Percentiles rank a stretch among this genome's conserved stretches.
Conservation (phyloP, 2,797 vertebrate species). For the Potorous gilbertii region DNA sequence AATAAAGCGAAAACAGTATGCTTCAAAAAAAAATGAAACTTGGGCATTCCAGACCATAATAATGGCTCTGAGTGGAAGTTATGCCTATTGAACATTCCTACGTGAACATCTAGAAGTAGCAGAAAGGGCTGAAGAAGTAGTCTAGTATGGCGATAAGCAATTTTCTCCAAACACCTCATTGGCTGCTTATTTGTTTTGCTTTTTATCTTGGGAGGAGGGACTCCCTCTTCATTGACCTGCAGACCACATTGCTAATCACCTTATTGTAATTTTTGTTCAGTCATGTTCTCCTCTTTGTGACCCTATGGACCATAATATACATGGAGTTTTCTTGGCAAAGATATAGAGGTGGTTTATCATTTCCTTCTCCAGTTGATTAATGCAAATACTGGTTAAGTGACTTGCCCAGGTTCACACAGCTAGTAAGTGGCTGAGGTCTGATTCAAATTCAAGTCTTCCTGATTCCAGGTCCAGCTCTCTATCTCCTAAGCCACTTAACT, state of each 20-base stretch:
- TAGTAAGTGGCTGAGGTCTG: not conserved
- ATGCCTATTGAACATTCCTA: not conserved
- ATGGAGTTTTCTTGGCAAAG: not conserved
- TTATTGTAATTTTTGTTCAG: not conserved
- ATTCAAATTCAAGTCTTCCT: not conserved
- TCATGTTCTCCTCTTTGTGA: not conserved
- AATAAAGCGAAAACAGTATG: too few species aligned
- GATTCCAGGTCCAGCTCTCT: not conserved
- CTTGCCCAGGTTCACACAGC: not conserved
- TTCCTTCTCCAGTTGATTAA: not conserved
- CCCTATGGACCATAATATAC: not conserved
- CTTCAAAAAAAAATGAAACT: too few species aligned
- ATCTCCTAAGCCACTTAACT: not conserved
- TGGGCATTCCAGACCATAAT: not conserved
- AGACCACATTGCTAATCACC: not conserved
- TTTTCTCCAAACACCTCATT: not conserved
- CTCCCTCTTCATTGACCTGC: not conserved
- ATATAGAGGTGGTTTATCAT: not conserved
- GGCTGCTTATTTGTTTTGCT: not conserved
- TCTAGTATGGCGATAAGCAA: not conserved
- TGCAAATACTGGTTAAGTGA: not conserved
- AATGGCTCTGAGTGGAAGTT: not conserved
- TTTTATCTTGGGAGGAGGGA: not conserved
- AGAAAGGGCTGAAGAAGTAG: not conserved
- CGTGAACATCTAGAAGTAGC: not conserved